Evolutionary conservation across 2,888 invertebrate genomes (phyloP), one percentile per base, ranked within the genome.

Genomic region (Athrips mouffetella): DNA sequence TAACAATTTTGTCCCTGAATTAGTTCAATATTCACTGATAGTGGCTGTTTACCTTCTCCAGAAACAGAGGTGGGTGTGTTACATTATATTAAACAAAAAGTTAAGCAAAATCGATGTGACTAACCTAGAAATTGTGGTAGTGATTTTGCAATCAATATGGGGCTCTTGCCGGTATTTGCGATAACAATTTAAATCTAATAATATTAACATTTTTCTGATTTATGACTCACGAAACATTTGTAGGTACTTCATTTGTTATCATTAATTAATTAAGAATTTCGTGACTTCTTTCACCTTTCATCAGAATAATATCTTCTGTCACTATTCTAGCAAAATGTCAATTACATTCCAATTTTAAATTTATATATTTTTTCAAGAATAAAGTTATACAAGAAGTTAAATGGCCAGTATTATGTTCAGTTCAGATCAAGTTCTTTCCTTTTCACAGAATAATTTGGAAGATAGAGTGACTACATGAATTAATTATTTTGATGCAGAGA

Each of bases 1-100:
- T 87, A 87, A 87, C 80, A 77, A 73, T 76, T 79, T 68, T 76
- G 70, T 73, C 70, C 67, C 73, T 75, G 75, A 81, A 80, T 74
- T 77, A 76, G 72, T 70, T 63, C 60, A 25, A 39, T 75, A 66
- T 63, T 63, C 60, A 68, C 70, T 73, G 74, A 70, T 76, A 79
- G 65, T 62, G 62, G 63, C 71, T 74, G 78, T 85, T 82, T 83
- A 82, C 78, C 73, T 70, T 64, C 63, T 63, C 62, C 58, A 59
- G 60, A 71, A 84, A 85, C 85, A 85, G 85, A 86, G 87, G 67
- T 67, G 63, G 72, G 61, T 66, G 57, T 60, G 63, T 65, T 55
- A 50, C 20, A 20, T 11, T 35, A 20, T 20, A 15, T 23, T 37
- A 1, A 11, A 20, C 18, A 8, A 10, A 16, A 10, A 6, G 13